Base-by-base conservation (phyloP, 2,797 vertebrate species). In the Picus viridis region DNA sequence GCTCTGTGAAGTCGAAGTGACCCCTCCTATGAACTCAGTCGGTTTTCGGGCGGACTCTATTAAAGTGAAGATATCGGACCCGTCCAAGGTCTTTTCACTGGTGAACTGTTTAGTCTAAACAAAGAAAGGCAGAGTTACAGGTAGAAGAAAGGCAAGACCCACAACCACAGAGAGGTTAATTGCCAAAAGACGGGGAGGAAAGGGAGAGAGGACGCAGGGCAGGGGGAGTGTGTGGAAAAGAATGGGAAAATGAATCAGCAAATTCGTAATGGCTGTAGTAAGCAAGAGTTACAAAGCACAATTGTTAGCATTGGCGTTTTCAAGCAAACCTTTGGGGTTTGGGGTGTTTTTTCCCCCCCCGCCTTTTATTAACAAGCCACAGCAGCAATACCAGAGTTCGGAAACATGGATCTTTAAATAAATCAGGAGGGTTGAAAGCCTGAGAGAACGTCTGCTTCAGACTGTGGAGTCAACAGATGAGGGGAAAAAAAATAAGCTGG, bases 91-190 rank as follows among this genome's bases (percentile, higher is more conserved):
- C 98, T 99, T 99, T 98, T 99, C 98, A 96, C 97, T 95, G 95
- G 98, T 97, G 95, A 98, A 97, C 47, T 98, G 98, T 89, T 99
- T 98, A 89, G 98, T 98, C 99, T 99, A 98, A 98, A 97, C 95
- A 98, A 91, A 98, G 97, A 98, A 97, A 98, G 76, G 93, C 47
- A 98, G 86, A 97, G 97, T 98, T 97, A 97, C 85, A 95, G 81
- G 95, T 18, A 70, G 86, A 56, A 74, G 41, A 90, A 64, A 92
- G 58, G 49, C 16, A 84, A 84, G 30, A 59, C 2, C 32, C 26
- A 75, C 57, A 70, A 2, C 80, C 90, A 86, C 91, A 94, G 65
- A 78, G 53, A 58, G 71, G 88, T 72, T 89, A 93, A 92, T 54
- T 86, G 92, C 95, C 90, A 95, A 91, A 96, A 97, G 32, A 39